A percentile compares a stretch with the other conserved stretches of the same genome.
Conservation (phyloP, 2,797 vertebrate genomes). For the Anguilla anguilla region DNA sequence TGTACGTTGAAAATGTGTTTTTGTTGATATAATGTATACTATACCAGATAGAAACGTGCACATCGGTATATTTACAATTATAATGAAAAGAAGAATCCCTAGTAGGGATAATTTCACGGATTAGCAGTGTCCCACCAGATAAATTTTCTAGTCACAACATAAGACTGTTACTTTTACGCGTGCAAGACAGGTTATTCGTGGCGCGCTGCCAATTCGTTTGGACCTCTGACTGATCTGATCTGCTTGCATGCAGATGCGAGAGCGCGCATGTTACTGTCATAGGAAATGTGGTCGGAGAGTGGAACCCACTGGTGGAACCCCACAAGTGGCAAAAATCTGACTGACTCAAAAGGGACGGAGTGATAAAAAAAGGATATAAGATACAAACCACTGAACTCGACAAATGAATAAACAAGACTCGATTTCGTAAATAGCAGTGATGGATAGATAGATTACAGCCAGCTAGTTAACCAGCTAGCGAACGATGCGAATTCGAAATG, state of each 20-base stretch:
- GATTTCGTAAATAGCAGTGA: background rate
- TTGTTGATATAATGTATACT: background rate
- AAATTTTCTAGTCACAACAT: background rate
- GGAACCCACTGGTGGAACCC: background rate
- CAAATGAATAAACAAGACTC: background rate
- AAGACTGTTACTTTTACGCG: background rate
- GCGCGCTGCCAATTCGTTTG: background rate
- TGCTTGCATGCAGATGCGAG: background rate
- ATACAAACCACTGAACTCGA: background rate
- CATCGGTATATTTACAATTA: background rate
- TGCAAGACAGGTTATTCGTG: background rate
- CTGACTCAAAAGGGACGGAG: background rate
- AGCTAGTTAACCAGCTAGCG: background rate
- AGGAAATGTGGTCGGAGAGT: background rate
- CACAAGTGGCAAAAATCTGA: background rate
- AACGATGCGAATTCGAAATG: slow-evolving; percentile 1
- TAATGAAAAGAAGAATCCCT: background rate
- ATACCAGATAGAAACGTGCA: background rate
- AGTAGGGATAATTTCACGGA: background rate
- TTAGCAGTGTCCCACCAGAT: background rate
- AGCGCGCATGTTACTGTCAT: background rate
- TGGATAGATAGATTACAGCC: background rate
- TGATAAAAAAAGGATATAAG: background rate
- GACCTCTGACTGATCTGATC: background rate
- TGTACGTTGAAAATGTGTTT: too few relatives aligned